Evolutionary conservation across 2,797 vertebrate genomes (phyloP).

Genomic region (Hafferia zeledoni): DNA sequence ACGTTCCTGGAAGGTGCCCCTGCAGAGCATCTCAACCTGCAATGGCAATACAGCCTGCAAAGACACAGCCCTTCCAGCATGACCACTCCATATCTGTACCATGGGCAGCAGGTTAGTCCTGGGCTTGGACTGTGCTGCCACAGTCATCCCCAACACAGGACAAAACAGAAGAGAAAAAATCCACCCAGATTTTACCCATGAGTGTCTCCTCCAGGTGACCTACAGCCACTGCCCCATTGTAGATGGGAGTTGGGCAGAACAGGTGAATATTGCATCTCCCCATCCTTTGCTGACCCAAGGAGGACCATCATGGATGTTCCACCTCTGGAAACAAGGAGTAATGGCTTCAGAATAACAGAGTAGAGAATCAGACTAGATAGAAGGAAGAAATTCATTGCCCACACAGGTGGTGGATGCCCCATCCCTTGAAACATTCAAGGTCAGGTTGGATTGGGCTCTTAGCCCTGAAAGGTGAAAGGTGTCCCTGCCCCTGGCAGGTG

Average conservation of each 20-base stretch:
- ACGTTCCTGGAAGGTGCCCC: not conserved
- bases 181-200: not conserved
- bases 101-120: not conserved
- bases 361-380: not conserved
- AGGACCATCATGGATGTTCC: not conserved
- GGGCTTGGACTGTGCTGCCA: rapidly evolving
- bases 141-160: not conserved
- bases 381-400: not conserved
- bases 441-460: rapidly evolving
- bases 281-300: rapidly evolving
- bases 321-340: not conserved
- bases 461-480: not conserved
- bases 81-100: not conserved
- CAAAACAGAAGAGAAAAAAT: not conserved
- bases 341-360: not conserved
- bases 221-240: not conserved
- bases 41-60: not conserved
- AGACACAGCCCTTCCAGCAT: not conserved
- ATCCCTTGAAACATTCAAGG: not conserved
- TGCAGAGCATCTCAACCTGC: not conserved
- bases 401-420: not conserved
- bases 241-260: not conserved
- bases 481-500: not conserved
- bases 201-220: not conserved
- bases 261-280: not conserved